Conservation (phyloP, 2,888 invertebrate species). For the Rhamnusium bicolor region DNA sequence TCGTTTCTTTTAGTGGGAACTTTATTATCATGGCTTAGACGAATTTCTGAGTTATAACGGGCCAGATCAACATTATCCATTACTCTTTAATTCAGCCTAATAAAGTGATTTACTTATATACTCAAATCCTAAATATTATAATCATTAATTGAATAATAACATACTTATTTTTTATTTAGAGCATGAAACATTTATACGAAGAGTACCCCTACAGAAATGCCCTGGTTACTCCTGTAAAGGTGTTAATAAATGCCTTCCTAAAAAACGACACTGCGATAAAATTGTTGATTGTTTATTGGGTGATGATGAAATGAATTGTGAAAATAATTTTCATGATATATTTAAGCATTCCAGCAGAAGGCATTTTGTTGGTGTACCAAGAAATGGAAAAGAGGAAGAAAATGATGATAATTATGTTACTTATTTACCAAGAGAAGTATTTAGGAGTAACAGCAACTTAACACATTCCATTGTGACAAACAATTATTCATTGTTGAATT, state of each 20-base stretch:
- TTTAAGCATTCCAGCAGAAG: conserved; percentile 47
- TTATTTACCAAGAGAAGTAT: neutral
- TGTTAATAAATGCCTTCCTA: conserved; percentile 78
- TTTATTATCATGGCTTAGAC: too few relatives aligned
- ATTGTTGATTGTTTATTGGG: conserved; percentile 84
- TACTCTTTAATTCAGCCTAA: too few relatives aligned
- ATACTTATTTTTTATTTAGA: conserved; percentile 5
- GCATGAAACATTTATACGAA: conserved; percentile 70
- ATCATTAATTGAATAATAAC: neutral
- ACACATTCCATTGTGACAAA: neutral
- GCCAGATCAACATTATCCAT: too few relatives aligned
- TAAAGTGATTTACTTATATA: too few relatives aligned
- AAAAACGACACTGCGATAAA: conserved; percentile 79
- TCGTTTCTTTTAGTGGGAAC: too few relatives aligned
- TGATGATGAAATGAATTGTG: conserved; percentile 86
- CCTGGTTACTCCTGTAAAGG: conserved; percentile 83
- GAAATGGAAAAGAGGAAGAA: neutral
- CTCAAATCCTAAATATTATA: too few relatives aligned
- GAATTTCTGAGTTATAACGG: too few relatives aligned
- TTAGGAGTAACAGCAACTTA: neutral
- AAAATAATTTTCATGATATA: conserved; percentile 45
- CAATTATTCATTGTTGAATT: neutral
- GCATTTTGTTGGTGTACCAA: neutral
- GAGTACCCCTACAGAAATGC: conserved; percentile 77
- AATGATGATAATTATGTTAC: neutral